Conservation (phyloP, 2,888 invertebrate genomes). For the Allophyes oxyacanthae region DNA sequence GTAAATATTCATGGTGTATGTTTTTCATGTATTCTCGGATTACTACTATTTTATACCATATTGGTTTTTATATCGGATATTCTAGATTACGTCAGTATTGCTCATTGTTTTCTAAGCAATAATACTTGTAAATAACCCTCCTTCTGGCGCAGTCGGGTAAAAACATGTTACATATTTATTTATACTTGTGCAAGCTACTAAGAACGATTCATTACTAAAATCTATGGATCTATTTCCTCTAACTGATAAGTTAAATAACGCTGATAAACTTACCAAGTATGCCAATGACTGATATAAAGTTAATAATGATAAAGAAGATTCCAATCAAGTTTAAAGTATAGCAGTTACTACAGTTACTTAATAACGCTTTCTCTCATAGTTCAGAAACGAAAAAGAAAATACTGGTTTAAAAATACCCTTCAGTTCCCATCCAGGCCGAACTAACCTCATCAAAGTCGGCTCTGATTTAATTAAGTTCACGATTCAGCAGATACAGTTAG, state of each 20-base stretch:
- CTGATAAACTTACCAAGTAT: no score
- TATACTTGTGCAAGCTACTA: no score
- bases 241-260: no score
- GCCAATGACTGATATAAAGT: no score
- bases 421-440: slow-evolving; percentile 11
- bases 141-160: no score
- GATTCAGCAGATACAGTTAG: slow-evolving; percentile 19
- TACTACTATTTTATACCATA: not conserved
- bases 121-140: slow-evolving; percentile 20
- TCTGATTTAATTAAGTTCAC: slow-evolving; percentile 43
- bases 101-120: slow-evolving; percentile 9
- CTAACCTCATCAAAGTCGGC: slow-evolving; percentile 25
- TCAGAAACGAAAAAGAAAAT: not conserved
- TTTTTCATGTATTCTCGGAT: slow-evolving; percentile 2
- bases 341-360: no score
- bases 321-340: no score
- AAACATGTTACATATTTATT: not conserved
- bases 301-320: no score
- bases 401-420: slow-evolving; percentile 2
- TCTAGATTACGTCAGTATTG: slow-evolving; percentile 21
- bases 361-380: no score
- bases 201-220: no score
- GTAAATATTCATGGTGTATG: slow-evolving; percentile 4
- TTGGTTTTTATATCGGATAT: slow-evolving; percentile 3
- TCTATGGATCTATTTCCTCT: no score